Evolutionary conservation across 2,888 invertebrate species (phyloP), one percentile per base, ranked within the genome.

Genomic region (Latrodectus hesperus): DNA sequence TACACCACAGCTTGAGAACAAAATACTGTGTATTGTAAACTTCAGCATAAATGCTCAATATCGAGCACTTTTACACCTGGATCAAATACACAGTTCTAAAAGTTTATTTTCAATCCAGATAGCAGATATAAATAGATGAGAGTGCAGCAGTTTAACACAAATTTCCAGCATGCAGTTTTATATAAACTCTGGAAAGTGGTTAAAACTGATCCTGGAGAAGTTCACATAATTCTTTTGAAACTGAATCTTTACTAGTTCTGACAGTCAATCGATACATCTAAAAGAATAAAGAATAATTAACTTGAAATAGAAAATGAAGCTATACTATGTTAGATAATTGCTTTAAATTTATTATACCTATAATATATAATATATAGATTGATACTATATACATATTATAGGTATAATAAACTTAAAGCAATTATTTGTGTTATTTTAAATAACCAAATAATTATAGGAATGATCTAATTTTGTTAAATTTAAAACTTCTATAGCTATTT

Each of bases 201-300:
- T 96, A 99, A 94, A 99, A 98, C 94, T 99, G 99, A 93, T 98
- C 97, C 92, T 96, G 95, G 92, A 99, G 94, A 91, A 99, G 94
- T 93, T 98, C 96, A 93, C 98, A 98, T 91, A 99, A 94, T 94
- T 97, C 96, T 92, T 96, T 95, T 88, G 99, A 97, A 90, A 98
- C 98, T 89, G 95, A 94, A 93, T 99, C 99, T 94, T 99, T 98
- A 93, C 98, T 99, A 91, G 98, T 97, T 92, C 99, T 95, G 90
- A 99, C 96, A 88, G 99, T 99, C 92, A 99, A 94, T 92, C 99
- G 97, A 94, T 96, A 99, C 99, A 99, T 99, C 98, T 99, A 94
- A 1, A 94, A 93, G 91, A 81, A n/a, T 22, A 38, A 76, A 85
- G 26, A 73, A 51, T 51, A 73, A 11, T 10, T 70, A 60, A 72